Conservation (phyloP, 2,888 invertebrate species). For the Sinelater perroti region DNA sequence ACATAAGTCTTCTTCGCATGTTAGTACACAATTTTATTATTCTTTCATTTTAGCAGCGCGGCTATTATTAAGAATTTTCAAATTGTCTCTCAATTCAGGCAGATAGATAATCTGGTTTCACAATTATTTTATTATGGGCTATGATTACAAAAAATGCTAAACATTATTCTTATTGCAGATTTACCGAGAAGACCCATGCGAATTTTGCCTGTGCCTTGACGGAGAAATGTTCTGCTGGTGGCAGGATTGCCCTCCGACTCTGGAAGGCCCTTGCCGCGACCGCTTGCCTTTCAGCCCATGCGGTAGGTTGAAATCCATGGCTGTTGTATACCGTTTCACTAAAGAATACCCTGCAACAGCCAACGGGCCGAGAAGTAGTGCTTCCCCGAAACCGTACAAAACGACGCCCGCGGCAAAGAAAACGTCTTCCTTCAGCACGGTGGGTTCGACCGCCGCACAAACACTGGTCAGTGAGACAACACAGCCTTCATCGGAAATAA, state of each 20-base stretch:
- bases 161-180: constrained; percentile 63
- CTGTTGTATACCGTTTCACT: not conserved
- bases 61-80: too few relatives aligned
- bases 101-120: too few relatives aligned
- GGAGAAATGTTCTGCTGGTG: constrained; percentile 75
- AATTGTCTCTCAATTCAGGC: too few relatives aligned
- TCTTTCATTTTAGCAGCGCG: too few relatives aligned
- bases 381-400: constrained; percentile 23
- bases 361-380: constrained; percentile 31
- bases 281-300: constrained; percentile 60
- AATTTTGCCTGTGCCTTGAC: constrained; percentile 70
- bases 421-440: constrained; percentile 25
- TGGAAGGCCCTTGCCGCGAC: constrained; percentile 60
- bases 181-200: constrained; percentile 68
- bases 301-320: constrained; percentile 49
- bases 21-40: too few relatives aligned
- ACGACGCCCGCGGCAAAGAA: constrained; percentile 33
- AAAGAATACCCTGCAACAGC: constrained; percentile 6
- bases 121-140: too few relatives aligned
- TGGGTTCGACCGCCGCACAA: not conserved
- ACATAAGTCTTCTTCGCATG: too few relatives aligned
- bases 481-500: constrained; percentile 33
- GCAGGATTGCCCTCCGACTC: constrained; percentile 67
- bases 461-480: constrained; percentile 36
- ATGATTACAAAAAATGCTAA: too few relatives aligned